These are phyloP conservation scores for Lasioglossum figueresi DNA, from an alignment of 2,888 invertebrate genomes.

Conservation along the genomic window DNA sequence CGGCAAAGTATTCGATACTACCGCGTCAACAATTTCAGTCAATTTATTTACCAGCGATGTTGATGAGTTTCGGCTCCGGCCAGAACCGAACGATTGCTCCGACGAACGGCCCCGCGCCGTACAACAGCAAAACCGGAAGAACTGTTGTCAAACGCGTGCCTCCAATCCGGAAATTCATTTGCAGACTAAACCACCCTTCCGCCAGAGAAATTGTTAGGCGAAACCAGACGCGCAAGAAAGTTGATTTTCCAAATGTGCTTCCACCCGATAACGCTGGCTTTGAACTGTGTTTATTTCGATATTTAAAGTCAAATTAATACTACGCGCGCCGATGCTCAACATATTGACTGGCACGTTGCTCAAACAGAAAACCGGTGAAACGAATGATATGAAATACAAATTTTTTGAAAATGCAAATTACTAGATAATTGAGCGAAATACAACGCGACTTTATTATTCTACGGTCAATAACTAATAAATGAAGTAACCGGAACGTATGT, in stretches of 20 bases:
- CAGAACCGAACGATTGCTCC: neutral
- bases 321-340: too few relatives aligned
- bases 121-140: neutral
- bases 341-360: too few relatives aligned
- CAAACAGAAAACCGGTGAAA: neutral
- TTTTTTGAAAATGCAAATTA: neutral
- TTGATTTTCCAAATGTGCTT: neutral
- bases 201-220: neutral
- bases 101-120: neutral
- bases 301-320: too few relatives aligned
- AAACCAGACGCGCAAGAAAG: neutral
- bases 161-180: neutral
- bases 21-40: slow-evolving; percentile 43
- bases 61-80: neutral
- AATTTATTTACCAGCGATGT: slow-evolving; percentile 21
- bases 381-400: neutral
- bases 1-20: slow-evolving; percentile 31
- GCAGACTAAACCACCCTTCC: neutral
- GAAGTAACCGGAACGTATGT: neutral
- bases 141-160: neutral
- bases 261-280: neutral
- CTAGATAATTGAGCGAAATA: neutral
- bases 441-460: neutral
- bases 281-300: neutral
- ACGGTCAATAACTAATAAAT: neutral